Evolutionary conservation across 1,140 invertebrate species (phyloP).

Genomic region (Phocides pigmalion): DNA sequence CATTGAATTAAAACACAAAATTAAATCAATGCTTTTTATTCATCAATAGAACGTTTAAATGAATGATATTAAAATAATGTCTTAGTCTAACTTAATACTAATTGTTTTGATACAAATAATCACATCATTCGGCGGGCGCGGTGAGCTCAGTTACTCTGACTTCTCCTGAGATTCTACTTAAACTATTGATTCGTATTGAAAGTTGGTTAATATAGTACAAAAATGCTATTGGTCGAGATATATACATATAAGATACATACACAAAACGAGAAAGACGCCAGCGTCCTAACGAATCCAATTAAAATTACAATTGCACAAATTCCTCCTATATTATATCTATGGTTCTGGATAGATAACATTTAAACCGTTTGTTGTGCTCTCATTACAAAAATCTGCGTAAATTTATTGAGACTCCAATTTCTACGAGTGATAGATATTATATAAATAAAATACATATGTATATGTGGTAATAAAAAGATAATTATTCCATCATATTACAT

Average conservation of each 20-base stretch:
- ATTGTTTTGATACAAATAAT: slow-evolving; percentile 62
- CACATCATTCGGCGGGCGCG: slow-evolving; percentile 66
- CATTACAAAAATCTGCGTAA: too few relatives aligned
- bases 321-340: not conserved
- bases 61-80: slow-evolving; percentile 70
- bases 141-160: slow-evolving; percentile 26
- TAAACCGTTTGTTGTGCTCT: too few relatives aligned
- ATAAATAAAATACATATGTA: too few relatives aligned
- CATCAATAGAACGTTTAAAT: slow-evolving; percentile 71
- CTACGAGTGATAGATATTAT: too few relatives aligned
- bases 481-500: too few relatives aligned
- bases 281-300: not conserved
- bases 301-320: not conserved
- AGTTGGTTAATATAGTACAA: not conserved
- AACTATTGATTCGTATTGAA: not conserved
- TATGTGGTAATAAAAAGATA: too few relatives aligned
- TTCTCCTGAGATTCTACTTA: slow-evolving; percentile 8
- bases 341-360: too few relatives aligned
- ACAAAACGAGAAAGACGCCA: slow-evolving; percentile 1
- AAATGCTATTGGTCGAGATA: not conserved
- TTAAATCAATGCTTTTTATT: slow-evolving; percentile 59
- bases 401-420: too few relatives aligned
- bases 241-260: not conserved
- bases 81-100: slow-evolving; percentile 61
- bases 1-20: slow-evolving; percentile 32